A percentile compares a stretch with the other conserved stretches of the same genome.
Conservation (phyloP, 2,113 vertebrate genomes). For the Indri indri region DNA sequence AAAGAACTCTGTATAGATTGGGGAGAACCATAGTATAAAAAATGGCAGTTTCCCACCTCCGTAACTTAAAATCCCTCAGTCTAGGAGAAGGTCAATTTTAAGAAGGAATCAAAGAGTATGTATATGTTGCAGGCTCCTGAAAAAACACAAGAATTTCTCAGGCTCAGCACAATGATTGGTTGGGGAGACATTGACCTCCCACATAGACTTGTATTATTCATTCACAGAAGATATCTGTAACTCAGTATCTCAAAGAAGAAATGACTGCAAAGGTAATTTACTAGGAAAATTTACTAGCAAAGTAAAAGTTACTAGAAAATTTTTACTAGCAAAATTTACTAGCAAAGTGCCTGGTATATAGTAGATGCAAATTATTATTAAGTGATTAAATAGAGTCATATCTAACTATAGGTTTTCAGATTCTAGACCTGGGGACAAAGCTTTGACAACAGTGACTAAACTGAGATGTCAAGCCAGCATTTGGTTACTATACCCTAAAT, state of each 20-base stretch:
- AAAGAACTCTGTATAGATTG: not conserved
- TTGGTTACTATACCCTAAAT: not conserved
- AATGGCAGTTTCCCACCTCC: not conserved
- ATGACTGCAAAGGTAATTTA: not conserved
- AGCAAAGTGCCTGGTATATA: not conserved
- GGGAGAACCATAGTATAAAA: not conserved
- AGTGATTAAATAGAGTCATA: not conserved
- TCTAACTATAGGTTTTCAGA: not conserved
- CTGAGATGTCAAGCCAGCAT: not conserved
- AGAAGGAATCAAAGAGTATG: not conserved
- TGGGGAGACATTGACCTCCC: not conserved
- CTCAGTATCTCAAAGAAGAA: constrained; percentile 1
- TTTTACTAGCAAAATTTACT: not conserved
- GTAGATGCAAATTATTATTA: not conserved
- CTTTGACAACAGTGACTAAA: not conserved
- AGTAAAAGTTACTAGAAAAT: not conserved
- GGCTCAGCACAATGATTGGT: not conserved
- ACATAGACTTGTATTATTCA: not conserved
- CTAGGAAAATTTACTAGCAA: not conserved
- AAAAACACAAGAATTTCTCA: not conserved
- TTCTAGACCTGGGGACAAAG: not conserved
- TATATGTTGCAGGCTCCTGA: not conserved
- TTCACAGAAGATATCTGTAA: not conserved
- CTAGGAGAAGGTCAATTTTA: not conserved
- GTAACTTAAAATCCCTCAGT: not conserved